These are phyloP conservation scores for Poeciliopsis retropinna DNA, from an alignment of 2,113 vertebrate genomes.

Conservation along the genomic window DNA sequence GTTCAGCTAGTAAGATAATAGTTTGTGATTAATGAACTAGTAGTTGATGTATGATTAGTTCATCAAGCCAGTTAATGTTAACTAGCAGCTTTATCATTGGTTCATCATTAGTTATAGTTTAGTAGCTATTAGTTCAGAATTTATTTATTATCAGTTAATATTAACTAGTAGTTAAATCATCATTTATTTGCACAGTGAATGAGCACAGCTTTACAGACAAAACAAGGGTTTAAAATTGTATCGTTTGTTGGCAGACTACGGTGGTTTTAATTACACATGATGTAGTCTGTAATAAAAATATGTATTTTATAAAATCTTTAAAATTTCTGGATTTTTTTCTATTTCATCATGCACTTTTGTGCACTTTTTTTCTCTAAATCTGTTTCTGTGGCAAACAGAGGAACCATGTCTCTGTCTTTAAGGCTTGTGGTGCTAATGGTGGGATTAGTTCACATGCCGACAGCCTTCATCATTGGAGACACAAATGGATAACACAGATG, in stretches of 20 bases:
- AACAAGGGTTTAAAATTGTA: background rate
- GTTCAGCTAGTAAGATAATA: too few species aligned
- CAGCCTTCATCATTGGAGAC: constrained; percentile 68
- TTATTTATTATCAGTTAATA: too few species aligned
- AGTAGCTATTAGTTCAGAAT: too few species aligned
- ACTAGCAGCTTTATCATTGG: background rate
- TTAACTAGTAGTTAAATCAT: too few species aligned
- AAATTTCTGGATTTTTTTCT: background rate
- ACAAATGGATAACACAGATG: constrained; percentile 60
- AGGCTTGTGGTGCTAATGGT: constrained; percentile 69
- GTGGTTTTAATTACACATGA: background rate
- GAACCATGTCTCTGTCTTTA: constrained; percentile 61
- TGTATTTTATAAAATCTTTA: too few species aligned
- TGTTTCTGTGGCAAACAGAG: constrained; percentile 9
- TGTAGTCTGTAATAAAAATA: background rate
- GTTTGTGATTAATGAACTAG: too few species aligned
- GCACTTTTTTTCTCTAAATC: constrained; percentile 4
- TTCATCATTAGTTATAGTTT: background rate
- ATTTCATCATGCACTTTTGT: too few species aligned
- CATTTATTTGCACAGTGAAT: background rate
- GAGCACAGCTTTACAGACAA: background rate
- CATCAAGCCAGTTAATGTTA: background rate
- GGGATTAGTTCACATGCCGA: constrained; percentile 74
- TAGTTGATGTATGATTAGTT: background rate
- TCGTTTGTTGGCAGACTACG: too few species aligned